These are phyloP conservation scores for Elymnias hypermnestra DNA, from an alignment of 1,140 invertebrate genomes.

Conservation along the genomic window DNA sequence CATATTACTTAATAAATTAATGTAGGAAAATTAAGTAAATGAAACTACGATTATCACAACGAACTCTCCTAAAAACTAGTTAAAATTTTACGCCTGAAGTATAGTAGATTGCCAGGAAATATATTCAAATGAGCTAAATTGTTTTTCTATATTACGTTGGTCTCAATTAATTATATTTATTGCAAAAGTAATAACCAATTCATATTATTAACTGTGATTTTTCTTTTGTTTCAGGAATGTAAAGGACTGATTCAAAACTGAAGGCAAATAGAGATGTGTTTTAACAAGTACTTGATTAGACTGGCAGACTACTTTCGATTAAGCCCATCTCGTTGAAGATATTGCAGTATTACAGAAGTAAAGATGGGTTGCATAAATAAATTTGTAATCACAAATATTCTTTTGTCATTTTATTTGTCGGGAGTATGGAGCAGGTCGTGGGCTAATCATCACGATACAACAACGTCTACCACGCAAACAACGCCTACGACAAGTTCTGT, in stretches of 20 bases:
- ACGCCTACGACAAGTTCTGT: conserved; percentile 71
- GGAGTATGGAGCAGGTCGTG: conserved; percentile 58
- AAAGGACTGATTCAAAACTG: conserved; percentile 16
- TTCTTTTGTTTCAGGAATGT: conserved; percentile 52
- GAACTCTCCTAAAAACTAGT: too few species aligned
- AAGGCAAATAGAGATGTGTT: conserved; percentile 56
- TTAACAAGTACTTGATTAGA: conserved; percentile 58
- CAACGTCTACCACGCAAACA: conserved; percentile 68
- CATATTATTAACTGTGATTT: too few species aligned
- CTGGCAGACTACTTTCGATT: conserved; percentile 63
- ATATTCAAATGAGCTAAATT: too few species aligned
- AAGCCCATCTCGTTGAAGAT: conserved; percentile 43
- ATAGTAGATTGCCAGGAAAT: too few species aligned
- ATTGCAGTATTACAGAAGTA: conserved; percentile 21
- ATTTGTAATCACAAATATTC: conserved; percentile 59
- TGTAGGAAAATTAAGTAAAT: too few species aligned
- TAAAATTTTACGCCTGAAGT: too few species aligned
- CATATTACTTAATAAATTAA: too few species aligned
- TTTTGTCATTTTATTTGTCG: conserved; percentile 47
- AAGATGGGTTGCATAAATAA: conserved; percentile 53
- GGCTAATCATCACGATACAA: conserved; percentile 73
- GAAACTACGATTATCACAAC: too few species aligned
- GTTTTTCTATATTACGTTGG: too few species aligned
- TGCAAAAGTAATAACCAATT: too few species aligned
- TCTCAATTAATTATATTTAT: too few species aligned